Evolutionary conservation across 2,113 vertebrate species (phyloP).

Genomic region (Ophiodon elongatus): DNA sequence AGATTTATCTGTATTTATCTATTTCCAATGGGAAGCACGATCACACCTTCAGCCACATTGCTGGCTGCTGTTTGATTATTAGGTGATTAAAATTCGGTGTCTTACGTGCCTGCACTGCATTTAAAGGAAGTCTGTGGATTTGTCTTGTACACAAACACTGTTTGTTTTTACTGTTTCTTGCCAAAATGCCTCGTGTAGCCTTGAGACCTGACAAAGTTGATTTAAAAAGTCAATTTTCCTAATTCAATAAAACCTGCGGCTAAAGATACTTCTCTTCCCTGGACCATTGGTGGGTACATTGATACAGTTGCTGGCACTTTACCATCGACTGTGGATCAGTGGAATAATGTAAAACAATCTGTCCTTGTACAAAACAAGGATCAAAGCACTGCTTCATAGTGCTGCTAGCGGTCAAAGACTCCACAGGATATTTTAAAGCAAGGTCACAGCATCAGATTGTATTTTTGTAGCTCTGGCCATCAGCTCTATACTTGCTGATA

Average conservation of each 20-base stretch:
- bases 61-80: slow-evolving; percentile 7
- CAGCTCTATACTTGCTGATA: not conserved
- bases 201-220: not conserved
- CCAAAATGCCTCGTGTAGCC: not conserved
- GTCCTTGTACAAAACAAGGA: not conserved
- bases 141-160: not conserved
- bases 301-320: not conserved
- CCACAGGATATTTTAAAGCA: not conserved
- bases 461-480: not conserved
- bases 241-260: not conserved
- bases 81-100: not conserved
- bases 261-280: not conserved
- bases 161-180: not conserved
- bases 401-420: not conserved
- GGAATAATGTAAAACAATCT: not conserved
- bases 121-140: not conserved
- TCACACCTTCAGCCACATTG: not conserved
- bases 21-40: not conserved
- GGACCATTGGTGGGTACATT: not conserved
- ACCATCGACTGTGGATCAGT: not conserved
- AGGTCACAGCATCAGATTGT: not conserved
- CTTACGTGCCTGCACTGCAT: not conserved
- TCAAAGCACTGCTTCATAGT: not conserved
- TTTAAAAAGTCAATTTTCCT: not conserved
- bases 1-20: not conserved